Evolutionary conservation across 2,888 invertebrate genomes (phyloP).

Genomic region (Cerastis leucographa): DNA sequence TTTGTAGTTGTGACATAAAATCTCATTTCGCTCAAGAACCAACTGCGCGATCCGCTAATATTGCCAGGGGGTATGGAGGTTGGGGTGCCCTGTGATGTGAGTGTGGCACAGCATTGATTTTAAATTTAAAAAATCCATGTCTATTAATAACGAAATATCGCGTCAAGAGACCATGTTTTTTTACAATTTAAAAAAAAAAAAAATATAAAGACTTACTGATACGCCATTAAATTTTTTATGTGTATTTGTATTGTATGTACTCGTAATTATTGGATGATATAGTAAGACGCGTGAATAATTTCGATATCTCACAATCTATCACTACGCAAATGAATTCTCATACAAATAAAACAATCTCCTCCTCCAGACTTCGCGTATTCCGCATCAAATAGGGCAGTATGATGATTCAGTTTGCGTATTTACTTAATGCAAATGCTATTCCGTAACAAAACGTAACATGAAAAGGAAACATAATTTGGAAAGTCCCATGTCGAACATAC

Average conservation of each 20-base stretch:
- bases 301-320: background rate
- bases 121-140: constrained; percentile 18
- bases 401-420: background rate
- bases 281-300: background rate
- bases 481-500: constrained; percentile 51
- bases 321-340: background rate
- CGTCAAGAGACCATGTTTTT: background rate
- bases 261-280: too few species aligned
- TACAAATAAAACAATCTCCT: background rate
- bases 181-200: background rate
- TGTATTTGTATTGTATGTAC: too few species aligned
- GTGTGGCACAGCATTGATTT: constrained; percentile 19
- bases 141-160: background rate
- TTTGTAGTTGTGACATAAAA: constrained; percentile 55
- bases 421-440: constrained; percentile 21
- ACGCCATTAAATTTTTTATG: too few species aligned
- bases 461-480: constrained; percentile 37
- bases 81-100: constrained; percentile 1
- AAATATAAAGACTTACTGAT: background rate
- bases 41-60: background rate
- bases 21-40: constrained; percentile 1
- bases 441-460: constrained; percentile 19
- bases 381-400: background rate
- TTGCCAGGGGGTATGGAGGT: background rate
- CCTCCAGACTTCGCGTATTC: background rate